These are phyloP conservation scores for Mesitornis unicolor DNA, from an alignment of 2,113 vertebrate species.

Conservation along the genomic window DNA sequence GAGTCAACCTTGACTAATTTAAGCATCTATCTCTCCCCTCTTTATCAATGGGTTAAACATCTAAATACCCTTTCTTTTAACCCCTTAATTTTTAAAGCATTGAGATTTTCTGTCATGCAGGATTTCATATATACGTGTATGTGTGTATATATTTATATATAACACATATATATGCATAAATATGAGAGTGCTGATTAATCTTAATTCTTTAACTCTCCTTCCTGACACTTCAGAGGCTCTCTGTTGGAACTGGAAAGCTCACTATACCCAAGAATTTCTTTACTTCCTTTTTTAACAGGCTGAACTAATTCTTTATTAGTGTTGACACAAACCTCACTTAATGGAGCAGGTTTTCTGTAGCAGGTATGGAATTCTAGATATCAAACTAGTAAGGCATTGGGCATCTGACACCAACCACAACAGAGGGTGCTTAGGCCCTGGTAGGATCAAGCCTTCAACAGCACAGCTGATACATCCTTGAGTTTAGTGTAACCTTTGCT, in stretches of 20 bases:
- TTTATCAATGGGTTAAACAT: neutral
- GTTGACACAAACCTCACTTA: neutral
- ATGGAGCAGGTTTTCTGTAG: neutral
- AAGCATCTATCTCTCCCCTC: neutral
- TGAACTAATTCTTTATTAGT: neutral
- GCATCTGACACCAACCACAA: neutral
- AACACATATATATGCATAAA: too few species aligned
- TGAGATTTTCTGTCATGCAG: neutral
- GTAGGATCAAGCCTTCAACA: neutral
- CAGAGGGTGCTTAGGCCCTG: neutral
- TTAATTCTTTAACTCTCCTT: neutral
- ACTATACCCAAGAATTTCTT: neutral
- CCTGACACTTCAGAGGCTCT: neutral
- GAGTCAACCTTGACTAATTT: neutral
- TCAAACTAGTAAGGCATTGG: neutral
- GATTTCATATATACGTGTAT: neutral
- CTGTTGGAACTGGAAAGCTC: neutral
- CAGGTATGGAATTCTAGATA: neutral
- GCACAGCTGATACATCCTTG: neutral
- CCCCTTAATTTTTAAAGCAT: neutral
- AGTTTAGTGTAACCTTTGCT: neutral
- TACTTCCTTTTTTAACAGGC: neutral
- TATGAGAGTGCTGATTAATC: neutral
- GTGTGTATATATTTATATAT: accelerated
- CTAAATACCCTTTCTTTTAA: neutral